Percentiles rank a stretch among this genome's conserved stretches.
These are phyloP conservation scores for Calosoma granatense DNA, from an alignment of 1,140 invertebrate species.

Conservation along the genomic window DNA sequence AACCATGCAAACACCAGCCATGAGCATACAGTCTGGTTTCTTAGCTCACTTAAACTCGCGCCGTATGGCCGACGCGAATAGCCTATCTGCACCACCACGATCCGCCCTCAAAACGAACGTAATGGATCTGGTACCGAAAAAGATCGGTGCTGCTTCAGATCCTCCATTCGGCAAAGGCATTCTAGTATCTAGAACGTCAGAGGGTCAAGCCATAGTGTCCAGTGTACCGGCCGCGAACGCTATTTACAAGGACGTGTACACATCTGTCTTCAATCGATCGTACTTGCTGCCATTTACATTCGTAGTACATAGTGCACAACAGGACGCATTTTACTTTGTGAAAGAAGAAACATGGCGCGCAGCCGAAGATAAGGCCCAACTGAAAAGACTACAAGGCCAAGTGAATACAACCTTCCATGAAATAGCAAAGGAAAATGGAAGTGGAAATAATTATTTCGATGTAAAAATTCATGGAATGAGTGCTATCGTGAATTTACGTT, in stretches of 20 bases:
- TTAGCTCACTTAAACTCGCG: conserved; percentile 63
- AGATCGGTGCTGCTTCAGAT: conserved; percentile 65
- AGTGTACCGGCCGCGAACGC: conserved; percentile 78
- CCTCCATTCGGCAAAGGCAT: conserved; percentile 87
- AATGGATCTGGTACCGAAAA: conserved; percentile 55
- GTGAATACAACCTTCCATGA: conserved; percentile 91
- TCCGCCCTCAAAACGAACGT: conserved; percentile 65
- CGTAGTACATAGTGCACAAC: conserved; percentile 76
- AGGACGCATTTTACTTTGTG: conserved; percentile 92
- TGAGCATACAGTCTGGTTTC: conserved; percentile 67
- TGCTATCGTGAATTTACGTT: conserved; percentile 72
- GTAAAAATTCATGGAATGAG: conserved; percentile 77
- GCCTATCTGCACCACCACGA: conserved; percentile 59
- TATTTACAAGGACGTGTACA: conserved; percentile 85
- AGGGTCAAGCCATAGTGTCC: conserved; percentile 72
- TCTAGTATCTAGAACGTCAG: conserved; percentile 66
- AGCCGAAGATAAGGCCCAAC: conserved; percentile 73
- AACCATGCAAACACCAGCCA: conserved; percentile 41
- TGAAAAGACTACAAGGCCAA: conserved; percentile 79
- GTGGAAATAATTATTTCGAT: conserved; percentile 59
- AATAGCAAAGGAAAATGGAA: conserved; percentile 55
- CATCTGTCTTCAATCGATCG: conserved; percentile 87
- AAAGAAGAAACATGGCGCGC: conserved; percentile 84
- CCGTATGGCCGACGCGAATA: conserved; percentile 59
- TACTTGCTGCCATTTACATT: conserved; percentile 80